Base-by-base conservation (phyloP, 1,140 invertebrate genomes). In the Oedothorax gibbosus region DNA sequence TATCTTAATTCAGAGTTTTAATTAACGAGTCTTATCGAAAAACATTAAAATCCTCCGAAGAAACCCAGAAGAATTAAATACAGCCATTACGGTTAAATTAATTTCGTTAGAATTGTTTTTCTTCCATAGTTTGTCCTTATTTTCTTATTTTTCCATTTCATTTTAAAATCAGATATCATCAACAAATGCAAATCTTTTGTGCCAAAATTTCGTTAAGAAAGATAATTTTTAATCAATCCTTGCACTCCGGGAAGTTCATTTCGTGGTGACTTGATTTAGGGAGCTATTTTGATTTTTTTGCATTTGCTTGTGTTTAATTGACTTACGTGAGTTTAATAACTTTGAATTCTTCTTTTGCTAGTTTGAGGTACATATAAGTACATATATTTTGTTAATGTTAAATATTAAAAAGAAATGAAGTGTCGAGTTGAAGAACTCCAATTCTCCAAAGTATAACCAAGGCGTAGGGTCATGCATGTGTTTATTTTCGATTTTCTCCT, bases 1-100 rank as follows among this genome's bases (percentile, higher is more conserved):
- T 71, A 71, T 71, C 68, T 51, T 71, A n/a, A 35, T 51, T 35
- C 21, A 18, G 68, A 71, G 68, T 15, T 53, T 71, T 51, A 71
- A 53, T 71, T 49, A 71, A 71, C 68, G 50, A 18, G 3, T 53
- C 35, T 71, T 71, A 71, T 53, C 35, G 49, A n/a, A 12, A 50
- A 14, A 5, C 35, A 51, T 71, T 51, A 71, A 71, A 51, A 51
- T 6, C 35, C 7, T 51, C 21, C 35, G 15, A 11, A 11, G 35
- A 35, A 20, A 21, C 20, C 18, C 35, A 71, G 49, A 71, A 71
- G 68, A 49, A 51, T 66, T 10, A 20, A 15, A 51, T 5, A n/a
- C 12, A 15, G 4, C 12, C 12, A 71, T 71, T 71, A 51, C 21
- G 21, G 21, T 53, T 51, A 14, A 10, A 71, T 53, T 71, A 49